Percentiles rank a stretch among this genome's conserved stretches.
Conservation (phyloP, 1,140 invertebrate species). For the Oedothorax gibbosus region DNA sequence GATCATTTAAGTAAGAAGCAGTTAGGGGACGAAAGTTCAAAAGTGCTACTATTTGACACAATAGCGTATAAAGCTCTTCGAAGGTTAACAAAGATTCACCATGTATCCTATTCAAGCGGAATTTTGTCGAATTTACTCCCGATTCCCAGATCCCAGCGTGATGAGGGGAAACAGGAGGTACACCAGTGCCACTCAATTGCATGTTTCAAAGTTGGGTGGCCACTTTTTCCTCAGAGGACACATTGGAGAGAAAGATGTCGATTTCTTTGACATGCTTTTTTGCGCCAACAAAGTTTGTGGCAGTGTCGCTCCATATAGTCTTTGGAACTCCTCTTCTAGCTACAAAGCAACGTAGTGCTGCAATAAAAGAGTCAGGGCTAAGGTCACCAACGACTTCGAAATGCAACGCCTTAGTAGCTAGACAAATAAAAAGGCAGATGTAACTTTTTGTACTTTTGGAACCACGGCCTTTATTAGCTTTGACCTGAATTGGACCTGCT, state of each 20-base stretch:
- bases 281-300: not conserved
- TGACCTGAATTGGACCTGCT: too few species aligned
- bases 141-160: not conserved
- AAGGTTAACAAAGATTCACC: not conserved
- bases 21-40: not conserved
- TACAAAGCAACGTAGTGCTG: not conserved
- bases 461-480: too few species aligned
- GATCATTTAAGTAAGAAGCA: too few species aligned
- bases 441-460: too few species aligned
- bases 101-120: not conserved
- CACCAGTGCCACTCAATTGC: not conserved
- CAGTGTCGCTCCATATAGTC: not conserved
- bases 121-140: not conserved
- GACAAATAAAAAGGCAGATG: too few species aligned
- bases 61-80: not conserved
- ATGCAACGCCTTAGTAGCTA: too few species aligned
- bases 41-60: not conserved
- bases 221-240: not conserved
- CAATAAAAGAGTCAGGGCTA: not conserved
- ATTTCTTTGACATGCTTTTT: not conserved
- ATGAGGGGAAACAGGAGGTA: not conserved
- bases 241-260: not conserved
- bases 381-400: not conserved
- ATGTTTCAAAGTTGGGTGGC: not conserved
- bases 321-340: not conserved